A percentile compares a stretch with the other conserved stretches of the same genome.
Conservation (phyloP, 2,113 vertebrate genomes). For the Eulemur macaco region DNA sequence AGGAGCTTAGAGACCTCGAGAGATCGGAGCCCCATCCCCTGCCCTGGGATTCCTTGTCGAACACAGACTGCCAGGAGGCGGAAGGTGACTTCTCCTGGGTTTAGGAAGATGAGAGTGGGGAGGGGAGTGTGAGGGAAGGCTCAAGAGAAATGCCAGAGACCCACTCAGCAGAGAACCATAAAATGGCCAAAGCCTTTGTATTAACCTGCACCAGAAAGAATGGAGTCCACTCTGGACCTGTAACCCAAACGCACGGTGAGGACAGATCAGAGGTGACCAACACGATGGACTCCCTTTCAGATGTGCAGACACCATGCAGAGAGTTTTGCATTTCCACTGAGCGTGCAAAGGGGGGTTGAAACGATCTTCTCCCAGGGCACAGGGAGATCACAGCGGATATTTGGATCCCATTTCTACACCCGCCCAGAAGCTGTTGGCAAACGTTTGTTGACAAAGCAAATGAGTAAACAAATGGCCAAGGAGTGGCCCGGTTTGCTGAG, state of each 20-base stretch:
- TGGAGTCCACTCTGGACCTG: background rate
- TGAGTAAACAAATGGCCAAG: background rate
- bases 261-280: background rate
- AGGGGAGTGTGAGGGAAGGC: rapidly evolving
- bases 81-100: background rate
- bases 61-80: rapidly evolving
- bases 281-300: rapidly evolving
- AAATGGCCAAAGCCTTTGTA: background rate
- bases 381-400: rapidly evolving
- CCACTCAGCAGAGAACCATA: background rate
- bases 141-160: background rate
- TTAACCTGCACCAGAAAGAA: background rate
- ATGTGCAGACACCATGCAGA: background rate
- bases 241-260: too few species aligned
- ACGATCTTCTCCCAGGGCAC: background rate
- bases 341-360: background rate
- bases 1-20: background rate
- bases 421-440: background rate
- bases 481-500: background rate
- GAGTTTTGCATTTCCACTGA: background rate
- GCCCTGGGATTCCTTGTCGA: rapidly evolving
- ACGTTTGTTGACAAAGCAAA: background rate
- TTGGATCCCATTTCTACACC: background rate
- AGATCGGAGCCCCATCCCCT: background rate
- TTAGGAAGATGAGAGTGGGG: background rate